Evolutionary conservation across 1,140 invertebrate species (phyloP).

Genomic region (Lasioglossum albipes): DNA sequence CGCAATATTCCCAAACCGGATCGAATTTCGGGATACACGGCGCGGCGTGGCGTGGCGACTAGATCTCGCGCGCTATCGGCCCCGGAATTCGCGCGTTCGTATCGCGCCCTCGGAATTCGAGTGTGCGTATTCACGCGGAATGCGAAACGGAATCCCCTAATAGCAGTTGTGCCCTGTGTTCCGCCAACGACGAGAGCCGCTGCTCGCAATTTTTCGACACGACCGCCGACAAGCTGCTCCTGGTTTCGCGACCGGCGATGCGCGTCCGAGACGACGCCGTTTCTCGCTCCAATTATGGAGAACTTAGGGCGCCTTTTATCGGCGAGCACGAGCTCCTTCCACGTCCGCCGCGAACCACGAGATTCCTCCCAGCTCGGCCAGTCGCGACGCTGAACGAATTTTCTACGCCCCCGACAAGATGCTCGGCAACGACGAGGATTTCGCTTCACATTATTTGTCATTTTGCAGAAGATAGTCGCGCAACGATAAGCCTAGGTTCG

Average conservation of each 20-base stretch:
- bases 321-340: not conserved
- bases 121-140: slow-evolving; percentile 38
- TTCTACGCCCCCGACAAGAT: no score
- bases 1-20: slow-evolving; percentile 45
- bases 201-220: not conserved
- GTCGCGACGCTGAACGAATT: no score
- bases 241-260: not conserved
- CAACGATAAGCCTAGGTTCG: no score
- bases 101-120: slow-evolving; percentile 40
- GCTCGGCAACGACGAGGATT: no score
- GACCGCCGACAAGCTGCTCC: not conserved
- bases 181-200: not conserved
- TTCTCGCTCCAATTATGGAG: slow-evolving; percentile 1
- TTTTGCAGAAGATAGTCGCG: no score
- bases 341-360: not conserved
- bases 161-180: slow-evolving; percentile 18
- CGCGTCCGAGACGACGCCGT: not conserved
- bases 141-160: slow-evolving; percentile 43
- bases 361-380: not conserved
- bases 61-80: slow-evolving; percentile 19
- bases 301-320: not conserved
- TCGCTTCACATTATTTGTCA: no score
- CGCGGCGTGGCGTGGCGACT: not conserved
- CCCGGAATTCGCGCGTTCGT: slow-evolving; percentile 33
- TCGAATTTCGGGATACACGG: slow-evolving; percentile 33